Base-by-base conservation (phyloP, 2,888 invertebrate genomes). In the Rhamnusium bicolor region DNA sequence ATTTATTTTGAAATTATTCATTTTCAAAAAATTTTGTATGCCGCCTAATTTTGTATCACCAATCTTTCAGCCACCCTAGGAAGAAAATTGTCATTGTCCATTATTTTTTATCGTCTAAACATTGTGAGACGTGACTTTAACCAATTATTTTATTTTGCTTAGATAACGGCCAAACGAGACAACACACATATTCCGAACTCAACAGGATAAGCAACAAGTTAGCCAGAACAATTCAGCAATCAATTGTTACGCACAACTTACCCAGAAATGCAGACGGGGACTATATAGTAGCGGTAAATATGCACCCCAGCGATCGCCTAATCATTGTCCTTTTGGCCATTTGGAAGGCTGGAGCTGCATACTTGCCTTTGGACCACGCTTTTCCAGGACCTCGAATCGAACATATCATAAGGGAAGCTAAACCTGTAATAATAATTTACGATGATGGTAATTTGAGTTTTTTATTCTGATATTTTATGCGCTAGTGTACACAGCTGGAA, bases 321-420 rank as follows among this genome's bases (percentile, higher is more conserved):
- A 90, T 96, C 7, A 89, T 91, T 29, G 88, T 93, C 0, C 87
- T 97, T 18, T 86, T 96, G 74, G 92, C 94, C 0, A 92, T 94
- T 63, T 93, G 95, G 92, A 96, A 96, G 88, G 90, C 94, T 0
- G 96, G 96, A 0, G 94, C 94, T 14, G 94, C 96, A 0, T 97
- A 97, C 87, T 89, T 96, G 66, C 96, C 97, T 0, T 89, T 97
- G 81, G 96, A 96, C 84, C 92, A 93, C 0, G 91, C 90, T 40
- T 91, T 91, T 78, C 96, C 96, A 0, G 91, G 90, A 24, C 91
- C 91, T 1, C 90, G 96, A 78, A 91, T 96, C 54, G 90, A 92
- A 18, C 95, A 96, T 82, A 96, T 96, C 67, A 85, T 96, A 12
- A 88, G 90, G 18, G 96, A 96, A 85, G 91, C 95, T 0, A 90